Conservation (phyloP, 2,113 vertebrate species). For the Hippocampus guttulatus region DNA sequence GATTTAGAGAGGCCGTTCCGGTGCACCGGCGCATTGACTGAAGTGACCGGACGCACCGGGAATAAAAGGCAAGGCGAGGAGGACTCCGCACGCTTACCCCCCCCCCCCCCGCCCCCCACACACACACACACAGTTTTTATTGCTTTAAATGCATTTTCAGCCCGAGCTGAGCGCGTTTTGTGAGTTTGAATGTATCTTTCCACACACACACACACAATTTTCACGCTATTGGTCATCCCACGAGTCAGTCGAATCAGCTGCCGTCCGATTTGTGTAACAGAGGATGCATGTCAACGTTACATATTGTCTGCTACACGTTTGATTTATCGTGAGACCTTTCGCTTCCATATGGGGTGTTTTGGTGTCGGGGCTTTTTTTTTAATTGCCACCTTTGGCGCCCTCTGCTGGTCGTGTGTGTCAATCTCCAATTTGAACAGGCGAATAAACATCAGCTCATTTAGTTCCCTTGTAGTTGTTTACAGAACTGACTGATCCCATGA, state of each 20-base stretch:
- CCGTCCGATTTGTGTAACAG: slow-evolving; percentile 6
- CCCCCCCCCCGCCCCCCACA: slow-evolving; percentile 6
- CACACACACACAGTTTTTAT: slow-evolving; percentile 13
- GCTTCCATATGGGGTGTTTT: slow-evolving; percentile 22
- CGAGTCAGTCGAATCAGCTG: slow-evolving; percentile 54
- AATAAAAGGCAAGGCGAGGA: slow-evolving; percentile 30
- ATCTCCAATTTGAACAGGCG: slow-evolving; percentile 40
- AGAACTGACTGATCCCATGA: slow-evolving; percentile 27
- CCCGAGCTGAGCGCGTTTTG: too few relatives aligned
- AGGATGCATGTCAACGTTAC: slow-evolving; percentile 9
- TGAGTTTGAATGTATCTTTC: too few relatives aligned
- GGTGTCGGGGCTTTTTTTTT: slow-evolving; percentile 28
- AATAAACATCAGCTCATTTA: slow-evolving; percentile 8
- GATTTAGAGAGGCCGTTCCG: slow-evolving; percentile 46
- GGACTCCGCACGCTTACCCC: slow-evolving; percentile 17
- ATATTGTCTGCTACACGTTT: slow-evolving; percentile 15
- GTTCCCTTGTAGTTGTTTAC: slow-evolving; percentile 27
- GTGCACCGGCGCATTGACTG: slow-evolving; percentile 36
- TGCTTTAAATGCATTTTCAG: too few relatives aligned
- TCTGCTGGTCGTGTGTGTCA: slow-evolving; percentile 55
- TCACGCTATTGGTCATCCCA: slow-evolving; percentile 53
- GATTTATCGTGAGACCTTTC: not conserved
- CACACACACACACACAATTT: slow-evolving; percentile 8
- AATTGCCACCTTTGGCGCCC: slow-evolving; percentile 46
- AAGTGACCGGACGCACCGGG: slow-evolving; percentile 17